A percentile compares a stretch with the other conserved stretches of the same genome.
Evolutionary conservation across 2,113 vertebrate genomes (phyloP).

Genomic region (Vulpes ferrilata): DNA sequence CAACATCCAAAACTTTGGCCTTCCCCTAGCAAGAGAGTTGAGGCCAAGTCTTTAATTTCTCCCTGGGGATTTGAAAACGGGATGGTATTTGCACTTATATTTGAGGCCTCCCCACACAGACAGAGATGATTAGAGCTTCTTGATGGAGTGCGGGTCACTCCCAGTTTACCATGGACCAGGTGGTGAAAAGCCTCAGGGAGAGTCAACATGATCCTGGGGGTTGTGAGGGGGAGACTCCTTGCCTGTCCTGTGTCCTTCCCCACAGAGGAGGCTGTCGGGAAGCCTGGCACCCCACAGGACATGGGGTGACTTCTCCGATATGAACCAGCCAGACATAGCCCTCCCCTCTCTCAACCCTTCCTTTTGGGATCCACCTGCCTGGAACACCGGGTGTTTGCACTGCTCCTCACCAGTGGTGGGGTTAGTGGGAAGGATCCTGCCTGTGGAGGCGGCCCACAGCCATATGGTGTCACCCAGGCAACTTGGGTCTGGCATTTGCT

Average conservation of each 20-base stretch:
- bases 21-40: not conserved
- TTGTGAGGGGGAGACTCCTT: not conserved
- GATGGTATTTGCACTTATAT: fast-evolving
- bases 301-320: not conserved
- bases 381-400: too few species aligned
- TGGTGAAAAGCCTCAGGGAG: not conserved
- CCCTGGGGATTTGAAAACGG: not conserved
- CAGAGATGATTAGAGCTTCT: not conserved
- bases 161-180: fast-evolving
- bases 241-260: too few species aligned
- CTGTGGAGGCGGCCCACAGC: too few species aligned
- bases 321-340: not conserved
- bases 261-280: not conserved
- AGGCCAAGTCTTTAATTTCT: not conserved
- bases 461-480: fast-evolving
- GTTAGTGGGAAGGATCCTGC: too few species aligned
- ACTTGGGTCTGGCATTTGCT: fast-evolving
- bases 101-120: fast-evolving
- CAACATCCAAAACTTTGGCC: not conserved
- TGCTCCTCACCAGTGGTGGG: not conserved
- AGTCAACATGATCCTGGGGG: too few species aligned
- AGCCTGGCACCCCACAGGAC: not conserved
- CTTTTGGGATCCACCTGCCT: not conserved
- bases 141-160: fast-evolving
- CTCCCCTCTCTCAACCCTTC: not conserved